A percentile compares a stretch with the other conserved stretches of the same genome.
Conservation (phyloP, 2,888 invertebrate species). For the Camptogramma bilineatum region DNA sequence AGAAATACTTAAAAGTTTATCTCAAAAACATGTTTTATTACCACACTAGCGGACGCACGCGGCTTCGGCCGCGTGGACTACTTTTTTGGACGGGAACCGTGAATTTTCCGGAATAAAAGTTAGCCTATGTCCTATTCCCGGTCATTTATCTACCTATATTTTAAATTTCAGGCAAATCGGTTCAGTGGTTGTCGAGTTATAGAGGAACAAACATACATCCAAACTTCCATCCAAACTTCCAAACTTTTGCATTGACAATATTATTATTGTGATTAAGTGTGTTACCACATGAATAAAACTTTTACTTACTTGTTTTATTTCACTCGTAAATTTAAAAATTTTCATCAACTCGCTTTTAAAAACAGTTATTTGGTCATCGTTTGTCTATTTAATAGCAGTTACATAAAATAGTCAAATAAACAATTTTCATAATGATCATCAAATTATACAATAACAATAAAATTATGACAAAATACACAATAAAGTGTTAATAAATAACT, state of each 20-base stretch:
- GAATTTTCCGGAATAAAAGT: too few species aligned
- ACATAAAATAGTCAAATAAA: conserved; percentile 3
- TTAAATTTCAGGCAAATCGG: too few species aligned
- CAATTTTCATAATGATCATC: conserved; percentile 15
- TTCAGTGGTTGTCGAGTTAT: too few species aligned
- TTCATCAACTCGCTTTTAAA: not conserved
- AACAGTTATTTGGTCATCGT: conserved; percentile 18
- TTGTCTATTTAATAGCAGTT: conserved; percentile 15
- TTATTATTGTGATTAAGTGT: too few species aligned
- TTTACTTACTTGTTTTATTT: conserved; percentile 18
- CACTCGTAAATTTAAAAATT: conserved; percentile 6
- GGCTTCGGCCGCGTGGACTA: too few species aligned
- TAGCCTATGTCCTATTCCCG: too few species aligned
- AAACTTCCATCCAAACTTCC: too few species aligned
- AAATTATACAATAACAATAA: conserved; percentile 26
- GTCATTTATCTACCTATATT: too few species aligned
- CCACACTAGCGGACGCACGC: not conserved
- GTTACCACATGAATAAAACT: conserved; percentile 14
- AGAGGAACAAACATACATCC: too few species aligned
- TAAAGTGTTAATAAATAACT: conserved; percentile 48
- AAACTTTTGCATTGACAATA: too few species aligned
- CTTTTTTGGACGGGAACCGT: too few species aligned
- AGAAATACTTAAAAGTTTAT: conserved; percentile 11
- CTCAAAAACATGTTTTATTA: not conserved
- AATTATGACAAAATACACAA: conserved; percentile 33